A percentile compares a stretch with the other conserved stretches of the same genome.
Conservation (phyloP, 2,797 vertebrate genomes). For the Aplochiton taeniatus region DNA sequence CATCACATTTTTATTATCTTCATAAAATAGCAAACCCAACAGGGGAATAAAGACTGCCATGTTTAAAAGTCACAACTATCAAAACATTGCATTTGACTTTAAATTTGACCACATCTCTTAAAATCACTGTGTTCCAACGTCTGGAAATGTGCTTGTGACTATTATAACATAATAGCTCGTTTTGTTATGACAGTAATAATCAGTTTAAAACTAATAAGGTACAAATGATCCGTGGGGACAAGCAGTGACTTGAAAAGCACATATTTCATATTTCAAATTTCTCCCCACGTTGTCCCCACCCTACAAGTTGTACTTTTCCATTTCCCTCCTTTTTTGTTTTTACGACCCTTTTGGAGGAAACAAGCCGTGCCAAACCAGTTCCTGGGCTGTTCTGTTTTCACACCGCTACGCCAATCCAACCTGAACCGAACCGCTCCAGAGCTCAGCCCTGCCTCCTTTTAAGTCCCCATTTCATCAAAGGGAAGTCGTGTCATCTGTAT, state of each 20-base stretch:
- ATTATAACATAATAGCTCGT: slow-evolving; percentile 3
- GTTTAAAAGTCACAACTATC: slow-evolving; percentile 15
- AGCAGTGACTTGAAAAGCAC: slow-evolving; percentile 22
- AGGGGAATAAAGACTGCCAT: slow-evolving; percentile 1
- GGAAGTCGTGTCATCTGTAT: no score
- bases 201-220: slow-evolving; percentile 24
- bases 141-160: slow-evolving; percentile 14
- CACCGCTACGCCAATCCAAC: no score
- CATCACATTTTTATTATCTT: slow-evolving; percentile 22
- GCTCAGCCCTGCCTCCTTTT: no score
- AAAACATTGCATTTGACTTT: slow-evolving; percentile 19
- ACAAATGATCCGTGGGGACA: slow-evolving; percentile 20
- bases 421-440: no score
- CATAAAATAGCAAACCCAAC: slow-evolving; percentile 22
- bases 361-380: not conserved
- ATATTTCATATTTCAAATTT: slow-evolving; percentile 27
- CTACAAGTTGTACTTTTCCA: slow-evolving; percentile 22
- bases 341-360: slow-evolving; percentile 21
- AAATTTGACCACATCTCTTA: slow-evolving; percentile 17
- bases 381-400: no score
- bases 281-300: slow-evolving; percentile 34
- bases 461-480: no score
- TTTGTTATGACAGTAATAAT: slow-evolving; percentile 17
- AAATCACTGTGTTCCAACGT: slow-evolving; percentile 18
- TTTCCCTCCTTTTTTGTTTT: slow-evolving; percentile 21